phyloP scores from a whole-genome alignment of 1,140 invertebrate species.

The Pogonomyrmex barbatus region DNA sequence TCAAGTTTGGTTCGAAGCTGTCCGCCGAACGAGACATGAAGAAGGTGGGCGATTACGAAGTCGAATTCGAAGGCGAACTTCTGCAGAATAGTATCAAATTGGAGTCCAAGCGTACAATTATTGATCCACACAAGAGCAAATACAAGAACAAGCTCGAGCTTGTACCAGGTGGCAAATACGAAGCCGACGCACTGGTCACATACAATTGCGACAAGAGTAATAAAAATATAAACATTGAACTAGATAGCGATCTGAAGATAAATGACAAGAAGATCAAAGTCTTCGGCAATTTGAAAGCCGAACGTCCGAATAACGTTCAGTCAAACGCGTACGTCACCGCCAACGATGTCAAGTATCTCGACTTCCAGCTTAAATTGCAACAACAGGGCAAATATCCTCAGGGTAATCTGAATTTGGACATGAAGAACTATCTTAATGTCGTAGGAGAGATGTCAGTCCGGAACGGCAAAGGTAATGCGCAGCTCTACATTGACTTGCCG shows the following conservation, averaged over 20 bases:
- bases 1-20: conserved; percentile 87
- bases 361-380: conserved; percentile 85
- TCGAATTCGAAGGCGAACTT: conserved; percentile 87
- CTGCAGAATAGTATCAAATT: conserved; percentile 88
- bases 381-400: conserved; percentile 73
- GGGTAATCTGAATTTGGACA: conserved; percentile 80
- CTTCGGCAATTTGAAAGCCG: conserved; percentile 85
- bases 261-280: conserved; percentile 87
- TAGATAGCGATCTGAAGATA: conserved; percentile 85
- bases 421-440: conserved; percentile 82
- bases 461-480: conserved; percentile 83
- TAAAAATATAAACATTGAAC: conserved; percentile 85
- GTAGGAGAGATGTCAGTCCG: conserved; percentile 80
- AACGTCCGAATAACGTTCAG: conserved; percentile 84
- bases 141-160: conserved; percentile 88
- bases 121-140: conserved; percentile 87
- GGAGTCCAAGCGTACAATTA: conserved; percentile 86
- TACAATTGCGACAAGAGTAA: conserved; percentile 85
- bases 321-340: conserved; percentile 85
- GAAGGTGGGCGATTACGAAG: conserved; percentile 87
- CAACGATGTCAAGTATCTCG: conserved; percentile 86
- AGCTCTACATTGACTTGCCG: conserved; percentile 83
- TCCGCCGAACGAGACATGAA: conserved; percentile 85
- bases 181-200: conserved; percentile 87
- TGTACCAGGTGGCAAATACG: conserved; percentile 88